Conservation (phyloP, 2,113 vertebrate genomes). For the Microtus montanus region DNA sequence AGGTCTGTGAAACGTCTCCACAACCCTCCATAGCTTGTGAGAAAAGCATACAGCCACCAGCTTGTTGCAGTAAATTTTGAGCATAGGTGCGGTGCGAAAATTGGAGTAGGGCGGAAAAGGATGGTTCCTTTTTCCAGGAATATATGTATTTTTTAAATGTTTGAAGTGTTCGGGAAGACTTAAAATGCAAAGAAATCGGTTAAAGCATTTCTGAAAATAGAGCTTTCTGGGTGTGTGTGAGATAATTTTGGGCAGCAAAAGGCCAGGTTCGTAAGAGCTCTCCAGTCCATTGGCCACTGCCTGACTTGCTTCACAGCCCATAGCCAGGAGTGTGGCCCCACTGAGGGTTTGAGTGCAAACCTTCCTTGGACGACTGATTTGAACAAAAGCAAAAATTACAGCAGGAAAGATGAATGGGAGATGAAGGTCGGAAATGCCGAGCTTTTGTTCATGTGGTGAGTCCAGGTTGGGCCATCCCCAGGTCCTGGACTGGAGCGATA, state of each 20-base stretch:
- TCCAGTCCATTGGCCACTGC: background rate
- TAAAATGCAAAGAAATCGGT: background rate
- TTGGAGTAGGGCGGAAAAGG: background rate
- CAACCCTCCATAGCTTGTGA: background rate
- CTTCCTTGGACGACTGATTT: background rate
- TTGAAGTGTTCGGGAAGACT: background rate
- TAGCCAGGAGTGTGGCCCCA: background rate
- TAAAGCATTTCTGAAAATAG: background rate
- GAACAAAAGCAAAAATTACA: background rate
- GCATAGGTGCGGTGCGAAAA: background rate
- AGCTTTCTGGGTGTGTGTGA: background rate
- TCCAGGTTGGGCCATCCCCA: background rate
- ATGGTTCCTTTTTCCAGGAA: background rate
- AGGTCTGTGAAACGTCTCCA: background rate
- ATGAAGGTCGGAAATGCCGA: background rate
- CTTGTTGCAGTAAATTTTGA: background rate
- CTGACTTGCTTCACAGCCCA: background rate
- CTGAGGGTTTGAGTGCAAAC: background rate
- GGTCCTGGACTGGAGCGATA: background rate
- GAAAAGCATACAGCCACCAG: background rate
- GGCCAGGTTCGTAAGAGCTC: background rate
- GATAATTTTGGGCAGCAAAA: background rate
- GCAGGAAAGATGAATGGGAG: background rate
- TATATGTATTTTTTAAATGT: conserved; percentile 2
- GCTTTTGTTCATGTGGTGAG: background rate